Evolutionary conservation across 2,797 vertebrate genomes (phyloP).

Genomic region (Peromyscus melanophrys): DNA sequence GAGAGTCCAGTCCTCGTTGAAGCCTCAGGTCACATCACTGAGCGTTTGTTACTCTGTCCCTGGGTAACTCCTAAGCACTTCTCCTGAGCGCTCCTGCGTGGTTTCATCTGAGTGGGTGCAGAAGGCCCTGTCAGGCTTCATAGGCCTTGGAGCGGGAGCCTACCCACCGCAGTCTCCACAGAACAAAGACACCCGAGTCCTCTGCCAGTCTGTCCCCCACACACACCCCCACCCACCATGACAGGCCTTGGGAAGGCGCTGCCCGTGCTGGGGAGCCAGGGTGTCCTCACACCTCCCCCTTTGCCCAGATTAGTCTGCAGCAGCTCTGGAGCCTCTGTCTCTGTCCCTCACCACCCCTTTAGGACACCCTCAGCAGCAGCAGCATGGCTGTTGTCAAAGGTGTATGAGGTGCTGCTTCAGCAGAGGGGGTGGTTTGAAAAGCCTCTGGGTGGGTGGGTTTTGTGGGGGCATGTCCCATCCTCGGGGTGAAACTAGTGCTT

Average conservation of each 20-base stretch:
- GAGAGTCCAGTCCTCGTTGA: not conserved
- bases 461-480: no score
- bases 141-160: not conserved
- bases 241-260: not conserved
- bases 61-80: not conserved
- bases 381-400: not conserved
- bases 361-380: no score
- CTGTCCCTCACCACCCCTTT: not conserved
- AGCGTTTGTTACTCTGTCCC: not conserved
- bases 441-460: not conserved
- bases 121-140: not conserved
- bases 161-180: no score
- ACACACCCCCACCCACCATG: not conserved
- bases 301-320: not conserved
- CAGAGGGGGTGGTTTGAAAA: not conserved
- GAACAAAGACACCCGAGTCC: not conserved
- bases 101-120: not conserved
- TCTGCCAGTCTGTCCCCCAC: not conserved
- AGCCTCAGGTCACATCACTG: not conserved
- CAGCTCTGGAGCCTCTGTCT: not conserved
- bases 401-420: not conserved
- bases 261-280: not conserved
- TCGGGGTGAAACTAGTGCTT: not conserved
- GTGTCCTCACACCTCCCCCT: rapidly evolving
- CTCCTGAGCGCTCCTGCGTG: not conserved